A percentile compares a stretch with the other conserved stretches of the same genome.
These are phyloP conservation scores for Desmophyllum pertusum DNA, from an alignment of 92 coral and sea anemone genomes.

Conservation along the genomic window DNA sequence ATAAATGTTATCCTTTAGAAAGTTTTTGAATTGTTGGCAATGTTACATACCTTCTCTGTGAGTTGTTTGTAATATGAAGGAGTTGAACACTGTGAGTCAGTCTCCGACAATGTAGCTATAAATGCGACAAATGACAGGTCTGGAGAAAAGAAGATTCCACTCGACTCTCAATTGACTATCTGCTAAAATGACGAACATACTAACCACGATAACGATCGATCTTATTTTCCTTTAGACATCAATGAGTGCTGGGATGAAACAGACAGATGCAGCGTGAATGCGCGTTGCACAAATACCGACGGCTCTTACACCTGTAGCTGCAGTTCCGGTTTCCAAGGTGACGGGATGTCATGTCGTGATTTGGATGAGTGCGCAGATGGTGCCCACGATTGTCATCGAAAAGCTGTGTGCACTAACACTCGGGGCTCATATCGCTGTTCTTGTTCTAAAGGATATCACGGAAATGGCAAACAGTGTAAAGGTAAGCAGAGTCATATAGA, in stretches of 20 bases:
- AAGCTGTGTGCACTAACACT: conserved; percentile 2
- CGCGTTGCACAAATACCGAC: conserved; percentile 26
- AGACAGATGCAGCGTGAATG: neutral
- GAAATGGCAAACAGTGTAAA: conserved; percentile 17
- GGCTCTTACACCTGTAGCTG: conserved; percentile 41
- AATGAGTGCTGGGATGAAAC: conserved; percentile 22
- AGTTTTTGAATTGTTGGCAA: no score
- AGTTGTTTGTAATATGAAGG: no score
- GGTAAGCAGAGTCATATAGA: conserved; percentile 1
- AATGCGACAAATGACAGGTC: no score
- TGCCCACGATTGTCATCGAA: conserved; percentile 6
- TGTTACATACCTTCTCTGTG: no score
- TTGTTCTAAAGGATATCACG: conserved; percentile 17
- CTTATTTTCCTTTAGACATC: conserved; percentile 8
- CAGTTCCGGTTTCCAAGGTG: conserved; percentile 10
- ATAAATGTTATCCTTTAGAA: no score
- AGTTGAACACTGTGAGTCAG: no score
- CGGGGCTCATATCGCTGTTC: conserved; percentile 16
- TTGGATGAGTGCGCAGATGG: neutral
- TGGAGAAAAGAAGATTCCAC: no score
- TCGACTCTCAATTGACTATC: neutral
- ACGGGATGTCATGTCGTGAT: conserved; percentile 3
- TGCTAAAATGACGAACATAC: neutral
- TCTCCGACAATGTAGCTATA: no score
- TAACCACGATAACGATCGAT: neutral